Conservation (phyloP, 2,888 invertebrate genomes). For the Anthrax anthrax region DNA sequence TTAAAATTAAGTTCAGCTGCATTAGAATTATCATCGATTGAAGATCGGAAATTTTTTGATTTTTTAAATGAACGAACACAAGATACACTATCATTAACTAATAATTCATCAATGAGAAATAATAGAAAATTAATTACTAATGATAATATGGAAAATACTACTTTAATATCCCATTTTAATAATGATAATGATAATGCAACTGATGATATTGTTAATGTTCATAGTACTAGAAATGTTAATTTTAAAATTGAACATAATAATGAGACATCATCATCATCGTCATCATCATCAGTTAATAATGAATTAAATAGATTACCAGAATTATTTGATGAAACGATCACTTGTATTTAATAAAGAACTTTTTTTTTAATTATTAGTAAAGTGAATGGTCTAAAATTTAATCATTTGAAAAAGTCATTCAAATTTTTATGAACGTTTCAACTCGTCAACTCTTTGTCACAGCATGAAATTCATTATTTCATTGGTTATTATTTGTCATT, state of each 20-base stretch:
- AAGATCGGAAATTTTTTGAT: conserved; percentile 17
- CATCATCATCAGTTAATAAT: conserved; percentile 7
- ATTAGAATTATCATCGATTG: conserved; percentile 16
- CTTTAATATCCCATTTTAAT: not conserved
- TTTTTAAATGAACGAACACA: conserved; percentile 15
- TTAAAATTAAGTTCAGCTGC: conserved; percentile 19
- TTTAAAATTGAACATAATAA: conserved; percentile 12
- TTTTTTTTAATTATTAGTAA: not conserved
- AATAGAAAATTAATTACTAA: no score
- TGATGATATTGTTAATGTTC: conserved; percentile 9
- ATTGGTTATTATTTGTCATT: no score
- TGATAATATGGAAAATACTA: no score
- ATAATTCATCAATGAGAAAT: no score
- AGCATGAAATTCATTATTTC: no score
- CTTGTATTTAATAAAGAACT: conserved; percentile 10
- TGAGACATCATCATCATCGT: no score
- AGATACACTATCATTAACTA: not conserved
- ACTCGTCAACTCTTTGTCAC: no score
- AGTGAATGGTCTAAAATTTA: not conserved
- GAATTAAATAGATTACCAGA: conserved; percentile 16
- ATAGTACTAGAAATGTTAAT: conserved; percentile 10
- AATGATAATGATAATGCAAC: conserved; percentile 6
- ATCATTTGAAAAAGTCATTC: no score
- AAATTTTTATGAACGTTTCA: no score
- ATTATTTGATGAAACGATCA: conserved; percentile 17